Base-by-base conservation (phyloP, 1,140 invertebrate species). In the Metopolophium dirhodum region DNA sequence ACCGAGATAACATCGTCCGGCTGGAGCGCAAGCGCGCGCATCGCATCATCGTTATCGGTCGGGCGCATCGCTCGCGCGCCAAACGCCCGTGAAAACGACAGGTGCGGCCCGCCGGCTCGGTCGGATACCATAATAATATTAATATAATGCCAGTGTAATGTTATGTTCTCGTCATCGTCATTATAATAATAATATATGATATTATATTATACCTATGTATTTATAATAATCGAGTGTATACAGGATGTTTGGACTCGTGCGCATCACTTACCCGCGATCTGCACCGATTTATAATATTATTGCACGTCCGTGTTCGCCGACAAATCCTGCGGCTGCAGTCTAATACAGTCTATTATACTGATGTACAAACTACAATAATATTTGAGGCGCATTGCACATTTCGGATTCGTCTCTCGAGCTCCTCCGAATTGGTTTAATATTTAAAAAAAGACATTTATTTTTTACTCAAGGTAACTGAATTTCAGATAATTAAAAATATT, bases 41-140 rank as follows among this genome's bases (percentile, higher is more conserved):
- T 85, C 83, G 61, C 61, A 77, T n/a, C n/a, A n/a, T 85, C 37
- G 45, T 47, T 87, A 87, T 87, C 85, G 41, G 85, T 30, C 85
- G 41, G 41, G 41, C 85, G 85, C 85, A 87, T 87, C 85, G 41
- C 85, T n/a, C 85, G 41, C 85, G 41, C 45, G 23, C 85, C 41
- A 87, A 87, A 87, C 41, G 85, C 41, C 85, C 85, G 85, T 87
- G 85, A 87, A 87, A 49, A 87, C 85, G 85, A 87, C 85, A 87
- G 85, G 41, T 47, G 85, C 85, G 85, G 85, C 85, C 85, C 85
- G 41, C 85, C 23, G 85, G 41, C 26, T 87, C 83, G 37, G 23
- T 85, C 83, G 83, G 37, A 85, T 85, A 85, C 61, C n/a, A n/a
- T n/a, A 35, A 77, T 77, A 77, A n/a, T 77, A n/a, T n/a, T n/a